Conservation (phyloP, 1,140 invertebrate species). For the Acromyrmex charruanus region DNA sequence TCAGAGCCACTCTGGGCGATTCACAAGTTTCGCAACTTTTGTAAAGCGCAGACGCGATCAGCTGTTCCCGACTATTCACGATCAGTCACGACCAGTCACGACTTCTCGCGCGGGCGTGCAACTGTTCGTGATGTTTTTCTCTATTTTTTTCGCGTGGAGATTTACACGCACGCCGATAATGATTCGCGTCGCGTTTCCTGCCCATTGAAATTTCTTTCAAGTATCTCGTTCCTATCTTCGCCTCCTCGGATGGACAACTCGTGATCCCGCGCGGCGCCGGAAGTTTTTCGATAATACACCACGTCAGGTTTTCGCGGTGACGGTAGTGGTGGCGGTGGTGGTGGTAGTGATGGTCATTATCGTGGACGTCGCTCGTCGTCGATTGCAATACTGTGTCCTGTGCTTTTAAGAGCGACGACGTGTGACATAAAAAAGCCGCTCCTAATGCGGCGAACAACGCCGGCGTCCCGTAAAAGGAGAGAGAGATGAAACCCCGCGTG, state of each 20-base stretch:
- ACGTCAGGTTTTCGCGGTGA: slow-evolving; percentile 70
- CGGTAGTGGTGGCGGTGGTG: slow-evolving; percentile 23
- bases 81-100: slow-evolving; percentile 19
- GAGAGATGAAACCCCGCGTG: slow-evolving; percentile 87
- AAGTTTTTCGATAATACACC: slow-evolving; percentile 58
- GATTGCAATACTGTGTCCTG: not conserved
- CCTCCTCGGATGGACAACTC: not conserved
- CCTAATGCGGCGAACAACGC: slow-evolving; percentile 42
- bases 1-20: not conserved
- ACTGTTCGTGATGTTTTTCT: not conserved
- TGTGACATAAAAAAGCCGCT: slow-evolving; percentile 28
- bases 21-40: not conserved
- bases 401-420: slow-evolving; percentile 16
- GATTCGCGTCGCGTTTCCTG: not conserved
- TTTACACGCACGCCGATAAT: not conserved
- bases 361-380: slow-evolving; percentile 30
- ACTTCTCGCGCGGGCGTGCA: not conserved
- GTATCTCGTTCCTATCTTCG: not conserved
- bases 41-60: slow-evolving; percentile 30
- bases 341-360: slow-evolving; percentile 33
- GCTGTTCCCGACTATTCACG: slow-evolving; percentile 33
- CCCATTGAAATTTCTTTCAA: not conserved
- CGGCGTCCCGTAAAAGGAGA: slow-evolving; percentile 70
- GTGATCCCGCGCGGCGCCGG: not conserved
- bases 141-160: not conserved